These are phyloP conservation scores for Amazona finschi DNA, from an alignment of 2,797 vertebrate genomes.

Conservation along the genomic window DNA sequence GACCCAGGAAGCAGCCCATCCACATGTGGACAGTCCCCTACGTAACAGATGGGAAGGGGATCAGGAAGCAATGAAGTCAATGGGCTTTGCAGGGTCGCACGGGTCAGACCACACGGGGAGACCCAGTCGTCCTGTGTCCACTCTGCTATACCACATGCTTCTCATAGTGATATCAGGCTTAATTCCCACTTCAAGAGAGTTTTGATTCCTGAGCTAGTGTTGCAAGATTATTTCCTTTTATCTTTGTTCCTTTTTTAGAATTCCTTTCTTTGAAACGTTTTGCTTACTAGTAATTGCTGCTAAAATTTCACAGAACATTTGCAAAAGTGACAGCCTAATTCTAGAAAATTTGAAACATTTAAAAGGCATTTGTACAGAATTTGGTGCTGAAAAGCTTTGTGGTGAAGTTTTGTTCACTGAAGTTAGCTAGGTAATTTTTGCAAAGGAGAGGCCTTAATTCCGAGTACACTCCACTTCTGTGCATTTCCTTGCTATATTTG, in stretches of 20 bases:
- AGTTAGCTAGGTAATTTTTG: constrained; percentile 43
- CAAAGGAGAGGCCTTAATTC: background rate
- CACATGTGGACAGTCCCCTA: background rate
- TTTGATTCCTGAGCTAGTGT: background rate
- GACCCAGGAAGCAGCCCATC: background rate
- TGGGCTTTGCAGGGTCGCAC: background rate
- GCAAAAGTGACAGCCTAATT: constrained; percentile 66
- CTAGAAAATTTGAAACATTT: constrained; percentile 63
- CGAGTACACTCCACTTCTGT: background rate
- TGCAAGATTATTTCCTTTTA: constrained; percentile 5
- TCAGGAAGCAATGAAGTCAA: background rate
- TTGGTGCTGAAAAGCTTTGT: constrained; percentile 30
- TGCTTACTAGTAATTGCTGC: constrained; percentile 60
- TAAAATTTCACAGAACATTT: constrained; percentile 59
- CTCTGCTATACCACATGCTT: accelerated
- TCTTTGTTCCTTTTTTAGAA: constrained; percentile 34
- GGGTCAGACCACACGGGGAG: background rate
- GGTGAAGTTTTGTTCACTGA: constrained; percentile 18
- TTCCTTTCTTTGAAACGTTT: constrained; percentile 19
- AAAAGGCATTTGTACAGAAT: constrained; percentile 39
- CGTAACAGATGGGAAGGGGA: background rate
- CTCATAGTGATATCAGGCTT: accelerated
- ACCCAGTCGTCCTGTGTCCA: background rate
- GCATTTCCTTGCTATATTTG: constrained; percentile 47
- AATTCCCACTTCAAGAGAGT: constrained; percentile 24